Conservation (phyloP, 2,797 vertebrate species). For the Gymnodraco acuticeps region DNA sequence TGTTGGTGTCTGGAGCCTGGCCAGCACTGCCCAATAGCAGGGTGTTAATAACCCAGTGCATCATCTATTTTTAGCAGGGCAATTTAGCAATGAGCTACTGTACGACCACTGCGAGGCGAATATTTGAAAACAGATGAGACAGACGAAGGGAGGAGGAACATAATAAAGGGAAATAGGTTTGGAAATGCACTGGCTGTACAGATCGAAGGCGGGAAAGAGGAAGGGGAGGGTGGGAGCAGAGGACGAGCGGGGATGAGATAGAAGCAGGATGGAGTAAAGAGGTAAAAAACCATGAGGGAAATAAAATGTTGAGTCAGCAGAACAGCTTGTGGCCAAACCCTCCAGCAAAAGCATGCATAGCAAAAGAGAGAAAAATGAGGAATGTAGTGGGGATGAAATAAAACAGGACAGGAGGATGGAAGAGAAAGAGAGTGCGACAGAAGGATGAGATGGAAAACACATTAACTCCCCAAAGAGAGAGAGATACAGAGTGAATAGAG, state of each 20-base stretch:
- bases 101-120: constrained; percentile 41
- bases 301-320: constrained; percentile 72
- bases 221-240: constrained; percentile 5
- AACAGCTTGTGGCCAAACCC: constrained; percentile 60
- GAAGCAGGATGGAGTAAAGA: constrained; percentile 38
- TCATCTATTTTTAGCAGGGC: constrained; percentile 71
- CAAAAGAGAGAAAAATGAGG: constrained; percentile 43
- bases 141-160: constrained; percentile 7
- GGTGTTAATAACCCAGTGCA: constrained; percentile 73
- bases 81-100: constrained; percentile 48
- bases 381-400: background rate
- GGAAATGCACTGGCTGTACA: constrained; percentile 46
- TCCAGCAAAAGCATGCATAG: constrained; percentile 50
- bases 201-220: constrained; percentile 38
- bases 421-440: constrained; percentile 41
- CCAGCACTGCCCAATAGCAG: constrained; percentile 64
- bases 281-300: constrained; percentile 40
- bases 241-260: constrained; percentile 20
- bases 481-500: constrained; percentile 14
- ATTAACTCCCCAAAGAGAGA: constrained; percentile 1
- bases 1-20: constrained; percentile 67
- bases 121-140: constrained; percentile 42
- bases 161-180: constrained; percentile 33
- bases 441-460: constrained; percentile 5
- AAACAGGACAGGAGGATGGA: background rate